Percentiles rank a stretch among this genome's conserved stretches.
Conservation (phyloP, 1,140 invertebrate species). For the Contarinia nasturtii region DNA sequence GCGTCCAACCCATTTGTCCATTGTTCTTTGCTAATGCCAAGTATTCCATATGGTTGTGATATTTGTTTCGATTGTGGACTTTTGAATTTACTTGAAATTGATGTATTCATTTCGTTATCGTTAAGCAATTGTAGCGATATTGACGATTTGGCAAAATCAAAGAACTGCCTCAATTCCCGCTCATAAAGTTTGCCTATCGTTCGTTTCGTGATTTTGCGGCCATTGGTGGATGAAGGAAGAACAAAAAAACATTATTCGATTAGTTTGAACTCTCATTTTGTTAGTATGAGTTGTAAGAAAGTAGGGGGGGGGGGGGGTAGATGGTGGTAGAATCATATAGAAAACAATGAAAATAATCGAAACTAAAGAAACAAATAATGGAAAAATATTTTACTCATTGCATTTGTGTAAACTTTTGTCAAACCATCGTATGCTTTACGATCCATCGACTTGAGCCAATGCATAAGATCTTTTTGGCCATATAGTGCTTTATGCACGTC, state of each 20-base stretch:
- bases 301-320: no score
- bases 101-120: constrained; percentile 18
- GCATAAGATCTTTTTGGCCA: constrained; percentile 75
- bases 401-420: constrained; percentile 57
- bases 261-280: no score
- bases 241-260: no score
- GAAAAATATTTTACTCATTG: no score
- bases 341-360: no score
- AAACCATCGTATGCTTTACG: constrained; percentile 59
- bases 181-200: constrained; percentile 82
- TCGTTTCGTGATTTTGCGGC: no score
- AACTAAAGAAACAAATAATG: no score
- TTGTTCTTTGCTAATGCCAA: constrained; percentile 20
- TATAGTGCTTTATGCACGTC: constrained; percentile 64
- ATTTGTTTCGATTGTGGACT: constrained; percentile 12
- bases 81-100: constrained; percentile 11
- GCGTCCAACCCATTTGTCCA: constrained; percentile 19
- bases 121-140: constrained; percentile 14
- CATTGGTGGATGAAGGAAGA: no score
- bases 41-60: constrained; percentile 18
- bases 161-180: constrained; percentile 57
- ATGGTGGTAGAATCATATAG: no score
- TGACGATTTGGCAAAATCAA: constrained; percentile 45
- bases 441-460: constrained; percentile 75
- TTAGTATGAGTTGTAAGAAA: no score